A percentile compares a stretch with the other conserved stretches of the same genome.
Conservation (phyloP, 2,113 vertebrate species). For the Scytalopus superciliaris region DNA sequence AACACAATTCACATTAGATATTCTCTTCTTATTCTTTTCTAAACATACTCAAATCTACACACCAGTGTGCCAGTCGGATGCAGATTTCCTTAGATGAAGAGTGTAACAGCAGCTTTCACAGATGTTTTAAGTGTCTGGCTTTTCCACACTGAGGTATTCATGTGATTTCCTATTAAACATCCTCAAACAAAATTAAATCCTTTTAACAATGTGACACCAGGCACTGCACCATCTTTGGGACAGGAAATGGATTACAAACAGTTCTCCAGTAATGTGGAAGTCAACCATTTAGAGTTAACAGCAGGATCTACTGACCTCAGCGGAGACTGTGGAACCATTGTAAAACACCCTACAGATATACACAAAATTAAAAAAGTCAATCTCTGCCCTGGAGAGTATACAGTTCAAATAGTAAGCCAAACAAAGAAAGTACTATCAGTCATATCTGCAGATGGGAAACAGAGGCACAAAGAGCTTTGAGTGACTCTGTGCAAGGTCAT, state of each 20-base stretch:
- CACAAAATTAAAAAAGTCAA: neutral
- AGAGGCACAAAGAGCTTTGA: constrained; percentile 48
- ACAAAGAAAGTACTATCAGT: constrained; percentile 53
- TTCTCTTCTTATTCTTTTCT: neutral
- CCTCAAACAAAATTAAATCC: neutral
- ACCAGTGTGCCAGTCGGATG: neutral
- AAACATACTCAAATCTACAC: neutral
- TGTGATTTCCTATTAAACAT: neutral
- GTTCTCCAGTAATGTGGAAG: neutral
- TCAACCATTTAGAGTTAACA: neutral
- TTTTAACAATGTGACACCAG: neutral
- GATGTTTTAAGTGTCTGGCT: neutral
- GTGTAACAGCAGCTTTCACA: neutral
- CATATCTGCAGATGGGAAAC: constrained; percentile 60
- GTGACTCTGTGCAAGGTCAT: neutral
- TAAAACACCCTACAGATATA: neutral
- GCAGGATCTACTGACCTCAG: neutral
- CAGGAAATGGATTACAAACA: constrained; percentile 32
- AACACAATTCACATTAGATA: neutral
- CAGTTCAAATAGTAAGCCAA: neutral
- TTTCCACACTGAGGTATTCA: neutral
- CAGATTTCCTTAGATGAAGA: neutral
- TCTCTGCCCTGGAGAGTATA: neutral
- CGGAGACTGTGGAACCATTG: constrained; percentile 32
- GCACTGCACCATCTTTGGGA: neutral